A percentile compares a stretch with the other conserved stretches of the same genome.
Conservation (phyloP, 2,888 invertebrate species). For the Rotaria magnacalcarata region DNA sequence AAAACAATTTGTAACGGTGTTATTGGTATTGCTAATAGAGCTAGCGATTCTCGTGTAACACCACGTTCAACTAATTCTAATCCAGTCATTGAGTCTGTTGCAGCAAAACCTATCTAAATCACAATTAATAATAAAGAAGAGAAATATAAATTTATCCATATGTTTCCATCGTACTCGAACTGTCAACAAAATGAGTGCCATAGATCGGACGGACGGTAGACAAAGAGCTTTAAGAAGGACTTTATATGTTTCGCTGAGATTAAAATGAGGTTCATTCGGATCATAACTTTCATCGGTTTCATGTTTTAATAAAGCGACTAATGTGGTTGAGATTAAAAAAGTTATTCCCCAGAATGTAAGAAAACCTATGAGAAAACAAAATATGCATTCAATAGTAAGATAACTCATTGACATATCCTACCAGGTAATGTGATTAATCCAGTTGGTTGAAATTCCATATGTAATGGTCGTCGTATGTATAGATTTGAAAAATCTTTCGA, state of each 20-base stretch:
- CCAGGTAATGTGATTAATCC: constrained; percentile 66
- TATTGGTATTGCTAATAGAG: constrained; percentile 83
- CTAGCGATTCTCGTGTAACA: constrained; percentile 87
- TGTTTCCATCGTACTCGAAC: constrained; percentile 69
- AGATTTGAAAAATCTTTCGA: constrained; percentile 90
- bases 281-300: constrained; percentile 65
- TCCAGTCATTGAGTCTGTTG: constrained; percentile 87
- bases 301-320: constrained; percentile 80
- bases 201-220: constrained; percentile 73
- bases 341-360: constrained; percentile 88
- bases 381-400: too few relatives aligned
- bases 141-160: background rate
- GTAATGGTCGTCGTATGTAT: constrained; percentile 67
- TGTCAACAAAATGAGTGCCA: constrained; percentile 77
- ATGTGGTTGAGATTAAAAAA: constrained; percentile 80
- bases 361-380: constrained; percentile 67
- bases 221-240: constrained; percentile 76
- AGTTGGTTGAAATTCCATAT: constrained; percentile 65
- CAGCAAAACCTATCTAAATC: constrained; percentile 81
- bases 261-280: constrained; percentile 56
- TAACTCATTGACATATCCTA: constrained; percentile 49
- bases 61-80: constrained; percentile 91
- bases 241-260: constrained; percentile 71
- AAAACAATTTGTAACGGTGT: constrained; percentile 87
- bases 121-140: constrained; percentile 7